Conservation (phyloP, 2,888 invertebrate genomes). For the Arrhopalites spinosus region DNA sequence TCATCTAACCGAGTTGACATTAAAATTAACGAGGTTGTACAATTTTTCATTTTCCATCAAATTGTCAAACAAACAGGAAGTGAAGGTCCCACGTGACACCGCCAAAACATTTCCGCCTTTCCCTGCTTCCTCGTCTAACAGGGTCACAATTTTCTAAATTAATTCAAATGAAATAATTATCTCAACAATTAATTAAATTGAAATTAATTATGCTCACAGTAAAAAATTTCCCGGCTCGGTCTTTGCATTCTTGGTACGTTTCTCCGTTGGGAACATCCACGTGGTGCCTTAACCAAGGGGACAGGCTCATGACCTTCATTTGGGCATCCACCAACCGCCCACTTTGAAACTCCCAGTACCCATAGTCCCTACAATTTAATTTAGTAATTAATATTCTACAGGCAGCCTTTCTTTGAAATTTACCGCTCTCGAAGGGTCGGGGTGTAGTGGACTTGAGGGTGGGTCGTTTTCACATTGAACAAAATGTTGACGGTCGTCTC, state of each 20-base stretch:
- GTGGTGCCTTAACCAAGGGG: neutral
- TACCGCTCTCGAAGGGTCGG: neutral
- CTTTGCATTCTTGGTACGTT: neutral
- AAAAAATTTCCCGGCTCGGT: neutral
- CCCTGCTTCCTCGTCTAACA: neutral
- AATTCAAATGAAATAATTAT: too few relatives aligned
- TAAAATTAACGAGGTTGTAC: neutral
- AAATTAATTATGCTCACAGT: neutral
- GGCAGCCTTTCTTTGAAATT: too few relatives aligned
- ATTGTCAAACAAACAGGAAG: neutral
- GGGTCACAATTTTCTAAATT: neutral
- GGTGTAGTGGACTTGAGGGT: neutral
- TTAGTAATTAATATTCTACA: too few relatives aligned
- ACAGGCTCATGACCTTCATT: neutral
- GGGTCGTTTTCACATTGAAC: neutral
- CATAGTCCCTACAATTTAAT: conserved; percentile 14
- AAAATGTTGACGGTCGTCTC: conserved; percentile 10
- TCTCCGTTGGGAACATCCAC: neutral
- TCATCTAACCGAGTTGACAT: neutral
- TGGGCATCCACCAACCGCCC: neutral
- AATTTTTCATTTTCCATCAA: neutral
- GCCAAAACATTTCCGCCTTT: neutral
- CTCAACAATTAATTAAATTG: neutral
- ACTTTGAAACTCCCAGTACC: conserved; percentile 14
- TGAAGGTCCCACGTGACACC: neutral